Evolutionary conservation across 2,888 invertebrate genomes (phyloP).

Genomic region (Halictus ligatus): DNA sequence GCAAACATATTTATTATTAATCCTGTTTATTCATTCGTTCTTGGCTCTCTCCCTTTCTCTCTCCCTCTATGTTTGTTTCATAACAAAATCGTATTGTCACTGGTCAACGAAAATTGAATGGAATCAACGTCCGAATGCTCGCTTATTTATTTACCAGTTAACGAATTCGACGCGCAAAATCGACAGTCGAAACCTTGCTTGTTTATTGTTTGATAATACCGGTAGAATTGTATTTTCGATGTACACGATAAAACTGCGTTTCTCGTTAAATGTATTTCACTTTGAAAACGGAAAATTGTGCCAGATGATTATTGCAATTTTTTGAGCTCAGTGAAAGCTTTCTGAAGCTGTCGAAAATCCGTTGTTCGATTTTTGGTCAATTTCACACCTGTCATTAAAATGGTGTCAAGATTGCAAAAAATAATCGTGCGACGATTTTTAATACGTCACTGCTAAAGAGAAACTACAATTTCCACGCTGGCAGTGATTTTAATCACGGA

Average conservation of each 20-base stretch:
- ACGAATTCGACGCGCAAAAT: background rate
- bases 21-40: background rate
- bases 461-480: no score
- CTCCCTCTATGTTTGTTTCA: background rate
- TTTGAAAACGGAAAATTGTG: background rate
- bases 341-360: background rate
- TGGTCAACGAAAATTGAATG: background rate
- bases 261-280: background rate
- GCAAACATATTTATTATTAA: background rate
- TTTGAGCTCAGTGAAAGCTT: background rate
- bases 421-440: no score
- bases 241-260: background rate
- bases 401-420: no score
- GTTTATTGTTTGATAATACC: background rate
- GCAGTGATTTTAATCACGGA: background rate
- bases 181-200: background rate
- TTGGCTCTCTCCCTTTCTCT: background rate
- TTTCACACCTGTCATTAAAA: background rate
- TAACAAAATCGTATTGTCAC: background rate
- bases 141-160: background rate
- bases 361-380: no score
- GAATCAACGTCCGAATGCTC: background rate
- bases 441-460: no score
- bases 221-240: background rate
- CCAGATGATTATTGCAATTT: no score